Evolutionary conservation across 2,888 invertebrate species (phyloP).

Genomic region (Amblyteles armatorius): DNA sequence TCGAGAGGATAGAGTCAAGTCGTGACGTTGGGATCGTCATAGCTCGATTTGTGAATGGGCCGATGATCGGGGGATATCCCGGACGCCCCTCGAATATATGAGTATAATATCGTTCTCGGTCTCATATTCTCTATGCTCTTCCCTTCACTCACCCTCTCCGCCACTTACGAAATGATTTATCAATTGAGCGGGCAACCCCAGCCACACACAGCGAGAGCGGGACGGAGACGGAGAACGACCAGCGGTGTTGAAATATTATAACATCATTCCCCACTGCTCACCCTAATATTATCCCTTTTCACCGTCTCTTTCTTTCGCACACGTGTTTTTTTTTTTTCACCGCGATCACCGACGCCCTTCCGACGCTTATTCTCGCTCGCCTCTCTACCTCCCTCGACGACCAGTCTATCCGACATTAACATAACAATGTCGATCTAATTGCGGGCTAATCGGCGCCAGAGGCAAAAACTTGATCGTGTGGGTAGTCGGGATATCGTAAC

Average conservation of each 20-base stretch:
- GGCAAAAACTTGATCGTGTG: conserved; percentile 64
- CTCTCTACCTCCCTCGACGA: conserved; percentile 48
- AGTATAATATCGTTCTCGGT: conserved; percentile 68
- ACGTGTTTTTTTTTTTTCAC: conserved; percentile 55
- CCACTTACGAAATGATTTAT: conserved; percentile 82
- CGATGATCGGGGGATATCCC: conserved; percentile 64
- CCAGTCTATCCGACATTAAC: conserved; percentile 78
- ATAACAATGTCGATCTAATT: conserved; percentile 84
- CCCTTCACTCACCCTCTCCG: conserved; percentile 70
- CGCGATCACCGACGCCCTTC: conserved; percentile 54
- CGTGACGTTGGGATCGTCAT: conserved; percentile 39
- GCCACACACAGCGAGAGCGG: conserved; percentile 71
- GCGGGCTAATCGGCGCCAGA: conserved; percentile 81
- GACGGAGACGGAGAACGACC: conserved; percentile 10
- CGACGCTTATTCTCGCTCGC: conserved; percentile 54
- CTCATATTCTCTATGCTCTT: conserved; percentile 44
- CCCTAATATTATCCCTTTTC: conserved; percentile 80
- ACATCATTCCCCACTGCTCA: conserved; percentile 80
- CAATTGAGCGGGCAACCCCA: conserved; percentile 81
- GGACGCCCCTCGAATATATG: conserved; percentile 68
- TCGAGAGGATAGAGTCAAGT: conserved; percentile 39
- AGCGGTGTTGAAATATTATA: conserved; percentile 83
- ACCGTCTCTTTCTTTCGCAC: conserved; percentile 54
- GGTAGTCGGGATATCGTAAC: not conserved
- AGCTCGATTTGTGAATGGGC: conserved; percentile 65